phyloP scores from a whole-genome alignment of 2,888 invertebrate species.

The Spicauda simplicius region DNA sequence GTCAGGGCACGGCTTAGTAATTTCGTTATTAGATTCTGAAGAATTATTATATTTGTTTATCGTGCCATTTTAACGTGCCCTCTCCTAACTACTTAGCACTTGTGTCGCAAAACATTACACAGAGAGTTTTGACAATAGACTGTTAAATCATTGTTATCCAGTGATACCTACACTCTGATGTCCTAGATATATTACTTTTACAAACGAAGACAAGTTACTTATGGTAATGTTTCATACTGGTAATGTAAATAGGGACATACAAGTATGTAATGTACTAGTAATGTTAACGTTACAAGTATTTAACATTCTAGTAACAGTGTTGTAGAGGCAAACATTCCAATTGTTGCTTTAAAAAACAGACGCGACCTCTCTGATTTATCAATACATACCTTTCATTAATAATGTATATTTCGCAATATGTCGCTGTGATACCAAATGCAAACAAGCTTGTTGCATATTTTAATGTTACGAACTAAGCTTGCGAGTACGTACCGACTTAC shows the following conservation, averaged over 20 bases:
- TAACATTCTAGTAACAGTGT: neutral
- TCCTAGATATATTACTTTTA: constrained; percentile 16
- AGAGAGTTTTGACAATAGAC: constrained; percentile 56
- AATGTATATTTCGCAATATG: constrained; percentile 24
- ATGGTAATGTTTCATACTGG: neutral
- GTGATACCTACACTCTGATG: constrained; percentile 4
- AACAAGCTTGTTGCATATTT: constrained; percentile 20
- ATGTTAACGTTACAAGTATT: too few species aligned
- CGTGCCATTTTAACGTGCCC: neutral
- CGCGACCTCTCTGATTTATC: constrained; percentile 13
- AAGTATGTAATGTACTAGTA: neutral
- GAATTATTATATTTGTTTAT: neutral
- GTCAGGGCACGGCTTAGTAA: neutral
- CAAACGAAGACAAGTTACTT: neutral
- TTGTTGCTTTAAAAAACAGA: neutral
- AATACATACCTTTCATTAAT: constrained; percentile 19
- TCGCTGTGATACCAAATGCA: constrained; percentile 7
- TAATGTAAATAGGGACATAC: neutral
- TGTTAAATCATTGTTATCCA: constrained; percentile 47
- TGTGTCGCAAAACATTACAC: constrained; percentile 52
- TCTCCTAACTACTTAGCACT: constrained; percentile 43
- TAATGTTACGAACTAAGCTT: neutral
- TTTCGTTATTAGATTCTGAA: neutral
- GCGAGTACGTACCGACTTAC: neutral
- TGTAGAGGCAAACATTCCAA: neutral